Evolutionary conservation across 64 coral and sea anemone species (phyloP).

Genomic region (Montipora cactus): DNA sequence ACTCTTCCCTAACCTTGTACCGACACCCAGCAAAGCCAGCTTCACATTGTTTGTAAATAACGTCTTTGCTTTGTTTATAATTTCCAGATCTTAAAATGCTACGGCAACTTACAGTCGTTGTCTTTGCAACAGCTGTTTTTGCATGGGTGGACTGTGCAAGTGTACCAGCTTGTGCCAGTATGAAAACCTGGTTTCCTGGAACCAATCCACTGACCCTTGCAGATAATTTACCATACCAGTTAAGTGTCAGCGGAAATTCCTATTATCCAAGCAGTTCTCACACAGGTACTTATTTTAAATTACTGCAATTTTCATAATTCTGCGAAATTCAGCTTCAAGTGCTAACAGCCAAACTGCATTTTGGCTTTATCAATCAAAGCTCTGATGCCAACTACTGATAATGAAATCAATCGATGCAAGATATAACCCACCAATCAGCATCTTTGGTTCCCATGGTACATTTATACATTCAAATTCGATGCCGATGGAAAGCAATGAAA

Average conservation of each 20-base stretch:
- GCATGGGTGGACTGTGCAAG: slow-evolving; percentile 33
- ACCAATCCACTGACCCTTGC: background rate
- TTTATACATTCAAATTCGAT: too few species aligned
- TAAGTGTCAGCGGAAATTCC: slow-evolving; percentile 1
- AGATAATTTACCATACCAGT: slow-evolving; percentile 21
- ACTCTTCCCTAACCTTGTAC: too few species aligned
- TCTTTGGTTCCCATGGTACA: too few species aligned
- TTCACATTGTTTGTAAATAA: background rate
- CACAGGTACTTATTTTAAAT: background rate
- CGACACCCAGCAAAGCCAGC: too few species aligned
- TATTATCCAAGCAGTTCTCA: slow-evolving; percentile 3
- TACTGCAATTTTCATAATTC: background rate
- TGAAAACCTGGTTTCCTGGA: slow-evolving; percentile 30
- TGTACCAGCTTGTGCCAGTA: slow-evolving; percentile 22
- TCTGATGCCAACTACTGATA: too few species aligned
- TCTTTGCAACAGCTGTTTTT: background rate
- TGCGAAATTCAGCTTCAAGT: too few species aligned
- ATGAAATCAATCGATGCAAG: too few species aligned
- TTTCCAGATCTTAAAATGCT: background rate
- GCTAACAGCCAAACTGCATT: too few species aligned
- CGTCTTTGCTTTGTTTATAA: too few species aligned
- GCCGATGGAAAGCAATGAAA: too few species aligned
- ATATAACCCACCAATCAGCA: too few species aligned
- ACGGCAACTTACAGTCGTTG: background rate
- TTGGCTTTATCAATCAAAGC: too few species aligned